These are phyloP conservation scores for Myotis davidii DNA, from an alignment of 2,113 vertebrate species.

Conservation along the genomic window DNA sequence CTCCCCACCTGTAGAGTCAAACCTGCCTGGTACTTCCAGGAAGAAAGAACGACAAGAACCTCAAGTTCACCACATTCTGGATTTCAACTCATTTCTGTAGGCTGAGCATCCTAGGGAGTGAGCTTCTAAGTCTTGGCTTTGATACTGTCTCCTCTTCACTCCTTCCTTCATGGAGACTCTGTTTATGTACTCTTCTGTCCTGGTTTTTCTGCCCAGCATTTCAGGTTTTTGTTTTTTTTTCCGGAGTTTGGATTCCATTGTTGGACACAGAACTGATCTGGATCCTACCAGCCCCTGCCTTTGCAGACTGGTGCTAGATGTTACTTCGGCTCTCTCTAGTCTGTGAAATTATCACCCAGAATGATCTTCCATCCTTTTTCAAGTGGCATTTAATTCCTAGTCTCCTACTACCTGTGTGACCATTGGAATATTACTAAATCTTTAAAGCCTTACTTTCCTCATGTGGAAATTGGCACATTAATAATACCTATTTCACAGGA, in stretches of 20 bases:
- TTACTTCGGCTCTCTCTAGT: not conserved
- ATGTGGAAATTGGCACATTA: not conserved
- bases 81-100: not conserved
- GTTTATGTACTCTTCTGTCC: not conserved
- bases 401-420: not conserved
- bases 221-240: not conserved
- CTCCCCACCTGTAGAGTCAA: not conserved
- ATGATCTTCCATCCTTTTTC: not conserved
- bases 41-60: not conserved
- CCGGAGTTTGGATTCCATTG: not conserved
- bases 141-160: not conserved
- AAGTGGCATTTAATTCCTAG: not conserved
- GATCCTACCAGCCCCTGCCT: not conserved
- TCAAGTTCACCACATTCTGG: not conserved
- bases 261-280: not conserved
- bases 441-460: not conserved
- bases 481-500: not conserved
- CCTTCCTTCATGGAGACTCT: not conserved
- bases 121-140: not conserved
- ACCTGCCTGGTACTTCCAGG: not conserved
- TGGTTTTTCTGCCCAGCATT: not conserved
- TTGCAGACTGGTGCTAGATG: not conserved
- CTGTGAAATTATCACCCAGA: not conserved
- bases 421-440: not conserved
- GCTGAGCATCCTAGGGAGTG: not conserved